A percentile compares a stretch with the other conserved stretches of the same genome.
Conservation (phyloP, 2,113 vertebrate genomes). For the Perccottus glenii region DNA sequence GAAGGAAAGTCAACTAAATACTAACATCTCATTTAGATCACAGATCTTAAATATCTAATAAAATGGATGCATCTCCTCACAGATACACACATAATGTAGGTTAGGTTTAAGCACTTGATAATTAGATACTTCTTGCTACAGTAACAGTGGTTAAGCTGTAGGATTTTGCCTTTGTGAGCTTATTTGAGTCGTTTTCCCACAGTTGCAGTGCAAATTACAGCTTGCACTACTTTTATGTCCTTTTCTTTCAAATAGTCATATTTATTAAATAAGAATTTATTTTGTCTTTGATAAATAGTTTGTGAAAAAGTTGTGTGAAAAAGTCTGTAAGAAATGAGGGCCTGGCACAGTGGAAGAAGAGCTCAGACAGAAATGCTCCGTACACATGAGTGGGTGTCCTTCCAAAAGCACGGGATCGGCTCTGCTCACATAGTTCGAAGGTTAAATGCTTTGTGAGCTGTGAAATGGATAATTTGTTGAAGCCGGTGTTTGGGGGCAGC, state of each 20-base stretch:
- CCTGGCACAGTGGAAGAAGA: not conserved
- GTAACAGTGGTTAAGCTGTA: too few relatives aligned
- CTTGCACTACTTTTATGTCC: too few relatives aligned
- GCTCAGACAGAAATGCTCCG: constrained; percentile 39
- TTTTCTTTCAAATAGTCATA: too few relatives aligned
- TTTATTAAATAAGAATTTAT: too few relatives aligned
- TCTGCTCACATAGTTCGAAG: constrained; percentile 63
- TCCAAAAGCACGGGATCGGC: constrained; percentile 49
- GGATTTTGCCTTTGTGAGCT: too few relatives aligned
- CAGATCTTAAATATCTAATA: not conserved
- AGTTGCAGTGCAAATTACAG: too few relatives aligned
- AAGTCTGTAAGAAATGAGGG: not conserved
- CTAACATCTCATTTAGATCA: not conserved
- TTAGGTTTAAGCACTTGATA: too few relatives aligned
- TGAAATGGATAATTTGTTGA: constrained; percentile 71
- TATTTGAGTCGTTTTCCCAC: too few relatives aligned
- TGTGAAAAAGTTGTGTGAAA: not conserved
- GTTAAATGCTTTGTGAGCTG: constrained; percentile 69
- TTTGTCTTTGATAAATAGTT: too few relatives aligned
- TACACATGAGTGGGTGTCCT: constrained; percentile 43
- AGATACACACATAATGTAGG: not conserved
- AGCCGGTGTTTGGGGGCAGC: constrained; percentile 64
- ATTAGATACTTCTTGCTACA: too few relatives aligned
- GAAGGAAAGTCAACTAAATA: constrained; percentile 6
- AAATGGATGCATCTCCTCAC: not conserved